phyloP scores from a whole-genome alignment of 2,797 vertebrate species.

The Pseudochirops cupreus region DNA sequence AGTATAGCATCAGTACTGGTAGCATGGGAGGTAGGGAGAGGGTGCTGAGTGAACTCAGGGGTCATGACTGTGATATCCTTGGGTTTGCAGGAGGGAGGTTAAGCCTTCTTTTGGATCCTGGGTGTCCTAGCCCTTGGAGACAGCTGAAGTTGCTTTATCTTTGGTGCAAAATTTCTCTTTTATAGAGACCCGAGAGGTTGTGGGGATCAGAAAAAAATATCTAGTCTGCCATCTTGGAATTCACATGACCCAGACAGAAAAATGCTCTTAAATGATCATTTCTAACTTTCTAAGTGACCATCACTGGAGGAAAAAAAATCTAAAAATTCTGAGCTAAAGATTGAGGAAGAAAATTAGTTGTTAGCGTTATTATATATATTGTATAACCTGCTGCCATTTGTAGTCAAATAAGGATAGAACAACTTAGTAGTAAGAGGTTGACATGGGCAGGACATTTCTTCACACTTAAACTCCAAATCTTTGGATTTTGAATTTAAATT shows the following conservation, averaged over 20 bases:
- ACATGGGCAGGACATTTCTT: conserved; percentile 29
- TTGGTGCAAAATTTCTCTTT: neutral
- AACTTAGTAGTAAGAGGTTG: neutral
- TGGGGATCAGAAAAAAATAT: neutral
- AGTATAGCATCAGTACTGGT: neutral
- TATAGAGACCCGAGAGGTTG: neutral
- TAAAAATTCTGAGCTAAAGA: neutral
- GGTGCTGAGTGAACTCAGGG: neutral
- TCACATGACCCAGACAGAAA: neutral
- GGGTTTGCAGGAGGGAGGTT: neutral
- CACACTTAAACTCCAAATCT: conserved; percentile 41
- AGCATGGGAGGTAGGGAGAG: neutral
- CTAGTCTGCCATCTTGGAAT: neutral
- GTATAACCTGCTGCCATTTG: neutral
- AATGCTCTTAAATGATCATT: neutral
- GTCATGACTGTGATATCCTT: neutral
- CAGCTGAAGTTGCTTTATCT: neutral
- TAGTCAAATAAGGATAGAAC: neutral
- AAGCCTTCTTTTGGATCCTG: neutral
- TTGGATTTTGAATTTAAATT: conserved; percentile 48
- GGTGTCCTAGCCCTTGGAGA: neutral
- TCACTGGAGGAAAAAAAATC: neutral
- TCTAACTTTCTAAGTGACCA: neutral
- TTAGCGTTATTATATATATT: neutral
- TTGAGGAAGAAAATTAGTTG: neutral